Conservation (phyloP, 2,888 invertebrate genomes). For the Erannis defoliaria region DNA sequence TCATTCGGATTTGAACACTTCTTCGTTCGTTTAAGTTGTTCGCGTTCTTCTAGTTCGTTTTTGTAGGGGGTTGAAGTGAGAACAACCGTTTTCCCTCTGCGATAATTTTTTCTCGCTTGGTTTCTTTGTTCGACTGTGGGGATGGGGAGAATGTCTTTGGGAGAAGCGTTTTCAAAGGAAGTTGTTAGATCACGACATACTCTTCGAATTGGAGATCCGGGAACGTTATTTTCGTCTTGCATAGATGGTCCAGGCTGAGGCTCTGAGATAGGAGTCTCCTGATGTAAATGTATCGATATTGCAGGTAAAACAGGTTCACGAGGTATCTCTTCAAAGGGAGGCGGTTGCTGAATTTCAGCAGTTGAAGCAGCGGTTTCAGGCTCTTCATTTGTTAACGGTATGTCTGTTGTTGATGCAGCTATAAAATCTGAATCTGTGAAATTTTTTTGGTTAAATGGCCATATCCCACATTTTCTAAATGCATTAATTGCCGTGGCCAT, state of each 20-base stretch:
- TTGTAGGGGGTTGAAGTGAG: background rate
- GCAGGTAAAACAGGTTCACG: no score
- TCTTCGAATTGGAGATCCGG: background rate
- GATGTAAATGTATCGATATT: no score
- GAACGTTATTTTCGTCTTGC: no score
- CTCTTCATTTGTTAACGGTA: background rate
- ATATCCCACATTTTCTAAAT: background rate
- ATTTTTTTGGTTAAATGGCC: background rate
- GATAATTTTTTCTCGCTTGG: background rate
- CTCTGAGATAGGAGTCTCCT: no score
- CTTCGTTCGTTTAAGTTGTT: background rate
- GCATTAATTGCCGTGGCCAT: background rate
- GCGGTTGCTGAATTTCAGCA: no score
- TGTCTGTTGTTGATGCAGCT: background rate
- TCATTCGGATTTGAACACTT: background rate
- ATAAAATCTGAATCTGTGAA: background rate
- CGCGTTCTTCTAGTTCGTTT: background rate
- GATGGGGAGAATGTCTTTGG: background rate
- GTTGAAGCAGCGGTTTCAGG: background rate
- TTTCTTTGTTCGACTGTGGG: background rate
- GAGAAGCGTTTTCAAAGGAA: background rate
- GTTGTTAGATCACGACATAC: background rate
- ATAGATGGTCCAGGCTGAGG: no score
- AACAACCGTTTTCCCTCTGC: background rate
- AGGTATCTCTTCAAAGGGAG: no score